Base-by-base conservation (phyloP, 2,113 vertebrate species). In the Chaetorhynchus papuensis region DNA sequence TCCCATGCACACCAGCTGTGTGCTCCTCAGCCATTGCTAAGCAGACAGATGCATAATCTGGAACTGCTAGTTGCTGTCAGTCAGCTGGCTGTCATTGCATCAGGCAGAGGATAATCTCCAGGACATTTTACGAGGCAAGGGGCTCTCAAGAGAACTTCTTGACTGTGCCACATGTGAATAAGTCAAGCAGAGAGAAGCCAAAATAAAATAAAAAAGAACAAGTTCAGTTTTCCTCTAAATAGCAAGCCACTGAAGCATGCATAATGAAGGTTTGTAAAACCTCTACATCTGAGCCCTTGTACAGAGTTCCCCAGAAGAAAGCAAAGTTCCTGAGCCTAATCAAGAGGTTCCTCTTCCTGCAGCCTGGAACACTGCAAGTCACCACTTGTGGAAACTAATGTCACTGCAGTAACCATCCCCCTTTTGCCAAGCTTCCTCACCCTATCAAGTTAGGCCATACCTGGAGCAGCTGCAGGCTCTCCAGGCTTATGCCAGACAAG, bases 1-100 rank as follows among this genome's bases (percentile, higher is more conserved):
- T 64, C 78, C 66, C 88, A 88, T 57, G 63, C 54, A 83, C 87
- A 85, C 66, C 95, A 95, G 87, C 87, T 93, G 92, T 61, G 66
- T 4, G 1, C 53, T 83, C 78, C 37, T 90, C 13, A 94, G 90
- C 66, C 66, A 83, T 49, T 44, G 54, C 88, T 79, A 76, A 91
- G 28, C 53, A 88, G 61, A 44, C 78, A 89, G 75, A 92, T 80
- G 82, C 70, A 53, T 56, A 76, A 83, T 88, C 82, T 93, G 94
- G 88, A 96, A 72, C n/a, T 19, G 21, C 37, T 72, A 23, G 75
- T 4, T 83, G 79, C 63, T 88, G 61, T 93, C 90, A 78, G 47
- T 95, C 77, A 89, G 56, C 56, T 87, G 60, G 52, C 57, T 87
- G 31, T 24, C 78, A 64, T 44, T 91, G 72, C 15, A 3, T 85